Conservation (phyloP, 2,888 invertebrate genomes). For the Drosophila pseudotalamancana region DNA sequence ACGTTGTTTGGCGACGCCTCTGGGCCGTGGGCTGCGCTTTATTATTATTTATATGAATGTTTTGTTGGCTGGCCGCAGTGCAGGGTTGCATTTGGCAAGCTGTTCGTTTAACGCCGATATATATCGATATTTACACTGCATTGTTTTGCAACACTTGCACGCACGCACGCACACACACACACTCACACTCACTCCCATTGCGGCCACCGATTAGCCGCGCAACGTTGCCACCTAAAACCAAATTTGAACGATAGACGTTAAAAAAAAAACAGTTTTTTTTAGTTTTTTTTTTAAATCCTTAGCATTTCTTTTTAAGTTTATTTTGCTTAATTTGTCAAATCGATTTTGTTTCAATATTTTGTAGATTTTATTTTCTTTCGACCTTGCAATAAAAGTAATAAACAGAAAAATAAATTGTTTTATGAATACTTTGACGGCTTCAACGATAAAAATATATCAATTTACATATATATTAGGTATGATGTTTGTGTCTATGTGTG, state of each 20-base stretch:
- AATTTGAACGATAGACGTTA: too few species aligned
- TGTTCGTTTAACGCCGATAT: constrained; percentile 5
- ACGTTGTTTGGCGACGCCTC: constrained; percentile 47
- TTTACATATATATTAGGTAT: constrained; percentile 10
- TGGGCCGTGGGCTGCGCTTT: constrained; percentile 48
- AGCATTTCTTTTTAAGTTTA: constrained; percentile 34
- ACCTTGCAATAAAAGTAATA: constrained; percentile 24
- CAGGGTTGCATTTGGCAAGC: constrained; percentile 36
- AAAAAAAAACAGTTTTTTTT: background rate
- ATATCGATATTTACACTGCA: constrained; percentile 20
- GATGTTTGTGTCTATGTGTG: background rate
- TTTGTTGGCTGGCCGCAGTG: constrained; percentile 50
- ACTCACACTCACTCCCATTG: background rate
- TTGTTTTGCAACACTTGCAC: constrained; percentile 13
- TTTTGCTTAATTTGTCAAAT: constrained; percentile 25
- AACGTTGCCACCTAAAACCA: constrained; percentile 14
- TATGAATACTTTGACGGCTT: constrained; percentile 55
- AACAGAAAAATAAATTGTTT: constrained; percentile 27
- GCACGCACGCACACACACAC: background rate
- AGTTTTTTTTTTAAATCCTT: constrained; percentile 14
- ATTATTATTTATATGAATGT: constrained; percentile 60
- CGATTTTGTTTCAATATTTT: constrained; percentile 15
- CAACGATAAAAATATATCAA: constrained; percentile 37
- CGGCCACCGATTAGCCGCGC: background rate
- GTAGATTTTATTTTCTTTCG: constrained; percentile 34